These are phyloP conservation scores for Regulus satrapa DNA, from an alignment of 2,113 vertebrate genomes.

Conservation along the genomic window DNA sequence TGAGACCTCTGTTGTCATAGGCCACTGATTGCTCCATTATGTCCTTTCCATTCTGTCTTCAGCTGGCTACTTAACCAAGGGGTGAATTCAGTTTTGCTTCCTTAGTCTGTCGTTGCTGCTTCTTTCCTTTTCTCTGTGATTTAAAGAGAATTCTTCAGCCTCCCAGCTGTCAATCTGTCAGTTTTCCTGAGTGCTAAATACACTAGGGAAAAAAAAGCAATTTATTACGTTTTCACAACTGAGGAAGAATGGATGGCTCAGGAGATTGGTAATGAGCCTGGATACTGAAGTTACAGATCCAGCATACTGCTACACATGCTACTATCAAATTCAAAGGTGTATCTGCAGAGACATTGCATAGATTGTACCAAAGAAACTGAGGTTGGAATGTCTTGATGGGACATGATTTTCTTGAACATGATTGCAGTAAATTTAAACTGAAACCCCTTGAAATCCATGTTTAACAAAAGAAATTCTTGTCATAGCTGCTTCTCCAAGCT, in stretches of 20 bases:
- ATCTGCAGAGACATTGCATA: background rate
- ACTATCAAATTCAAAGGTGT: background rate
- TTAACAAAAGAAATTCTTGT: background rate
- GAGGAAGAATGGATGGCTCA: background rate
- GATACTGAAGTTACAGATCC: background rate
- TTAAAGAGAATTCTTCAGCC: background rate
- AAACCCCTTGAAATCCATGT: background rate
- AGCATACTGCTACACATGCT: background rate
- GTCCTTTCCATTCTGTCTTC: background rate
- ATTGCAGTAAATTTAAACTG: background rate
- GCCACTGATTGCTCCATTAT: background rate
- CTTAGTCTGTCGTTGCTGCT: background rate
- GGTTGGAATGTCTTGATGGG: background rate
- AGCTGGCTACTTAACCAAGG: background rate
- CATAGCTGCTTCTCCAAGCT: background rate
- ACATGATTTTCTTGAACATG: background rate
- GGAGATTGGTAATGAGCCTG: background rate
- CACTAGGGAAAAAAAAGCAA: background rate
- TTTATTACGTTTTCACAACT: constrained; percentile 33
- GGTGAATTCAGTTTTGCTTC: background rate
- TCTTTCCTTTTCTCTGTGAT: background rate
- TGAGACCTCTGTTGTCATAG: background rate
- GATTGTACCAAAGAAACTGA: background rate
- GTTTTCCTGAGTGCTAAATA: constrained; percentile 32
- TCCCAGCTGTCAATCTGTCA: constrained; percentile 20